Evolutionary conservation across 1,140 invertebrate genomes (phyloP).

Genomic region (Drosophila pseudoobscura): DNA sequence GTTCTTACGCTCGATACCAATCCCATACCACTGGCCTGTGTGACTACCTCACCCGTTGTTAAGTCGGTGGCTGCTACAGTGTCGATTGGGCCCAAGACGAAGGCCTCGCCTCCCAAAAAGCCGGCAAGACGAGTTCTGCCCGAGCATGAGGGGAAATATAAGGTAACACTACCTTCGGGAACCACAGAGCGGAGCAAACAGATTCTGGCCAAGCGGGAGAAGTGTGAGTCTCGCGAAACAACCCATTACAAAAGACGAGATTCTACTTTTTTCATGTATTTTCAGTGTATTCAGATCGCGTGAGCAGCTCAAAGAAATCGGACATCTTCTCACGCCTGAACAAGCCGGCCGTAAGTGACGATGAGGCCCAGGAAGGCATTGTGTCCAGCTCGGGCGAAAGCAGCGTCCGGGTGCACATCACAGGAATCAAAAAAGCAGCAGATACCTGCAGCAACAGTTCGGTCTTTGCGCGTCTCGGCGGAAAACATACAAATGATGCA

Average conservation of each 20-base stretch:
- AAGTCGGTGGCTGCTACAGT: conserved; percentile 12
- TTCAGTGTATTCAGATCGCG: conserved; percentile 79
- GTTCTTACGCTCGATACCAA: conserved; percentile 76
- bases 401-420: conserved; percentile 56
- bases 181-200: conserved; percentile 83
- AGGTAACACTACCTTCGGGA: conserved; percentile 84
- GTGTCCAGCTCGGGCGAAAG: conserved; percentile 67
- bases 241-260: not conserved
- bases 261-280: not conserved
- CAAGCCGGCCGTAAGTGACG: conserved; percentile 37
- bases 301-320: conserved; percentile 61
- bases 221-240: conserved; percentile 49
- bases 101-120: conserved; percentile 52
- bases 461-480: conserved; percentile 78
- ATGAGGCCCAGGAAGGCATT: conserved; percentile 66
- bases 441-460: conserved; percentile 57
- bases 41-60: conserved; percentile 56
- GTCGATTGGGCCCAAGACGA: conserved; percentile 3
- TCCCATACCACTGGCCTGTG: conserved; percentile 82
- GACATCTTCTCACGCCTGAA: conserved; percentile 72
- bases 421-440: conserved; percentile 30
- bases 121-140: conserved; percentile 84
- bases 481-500: conserved; percentile 40
- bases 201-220: conserved; percentile 82
- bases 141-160: conserved; percentile 84